Evolutionary conservation across 2,797 vertebrate genomes (phyloP), one percentile per base, ranked within the genome.

Genomic region (Erethizon dorsatum): DNA sequence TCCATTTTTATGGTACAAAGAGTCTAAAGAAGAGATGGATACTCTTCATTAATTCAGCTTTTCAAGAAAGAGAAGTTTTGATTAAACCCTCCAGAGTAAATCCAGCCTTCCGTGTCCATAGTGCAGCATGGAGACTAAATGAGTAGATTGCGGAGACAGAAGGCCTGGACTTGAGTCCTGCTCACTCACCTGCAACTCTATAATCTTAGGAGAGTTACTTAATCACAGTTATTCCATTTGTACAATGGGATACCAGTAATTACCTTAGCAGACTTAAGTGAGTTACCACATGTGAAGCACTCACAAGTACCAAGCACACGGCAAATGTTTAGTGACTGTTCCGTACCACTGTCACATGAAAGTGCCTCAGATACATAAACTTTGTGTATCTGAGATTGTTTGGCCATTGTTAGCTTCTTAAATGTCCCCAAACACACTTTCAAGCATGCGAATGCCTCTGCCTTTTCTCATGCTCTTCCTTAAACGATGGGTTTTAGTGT

Each of bases 61-160:
- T 92, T 85, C 9, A 56, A 78, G 73, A 86, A 86, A 84, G 56
- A 78, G 20, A 91, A 80, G 33, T 91, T 94, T 80, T 65, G 11
- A 69, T 88, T 88, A 75, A 90, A 52, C 61, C 22, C 77, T 96
- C 13, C 45, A 67, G 37, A 17, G 69, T 45, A 93, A 93, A 88
- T 54, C 59, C 52, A 83, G 37, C 22, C 82, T 94, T 90, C 20
- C 33, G 4, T 77, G 17, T 85, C 54, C 93, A 17, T 37, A 57
- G 26, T 0, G 59, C 17, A 83, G 31, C n/a, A 65, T 6, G 83
- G 22, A 90, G n/a, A 11, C 78, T 71, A 57, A 77, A 45, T 67
- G 15, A 63, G 20, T 57, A 75, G 69, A 20, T 31, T 56, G n/a
- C 28, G 22, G 37, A 7, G 13, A 88, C 41, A 75, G 52, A 94